These are phyloP conservation scores for Rotaria magnacalcarata DNA, from an alignment of 2,888 invertebrate genomes.

Conservation along the genomic window DNA sequence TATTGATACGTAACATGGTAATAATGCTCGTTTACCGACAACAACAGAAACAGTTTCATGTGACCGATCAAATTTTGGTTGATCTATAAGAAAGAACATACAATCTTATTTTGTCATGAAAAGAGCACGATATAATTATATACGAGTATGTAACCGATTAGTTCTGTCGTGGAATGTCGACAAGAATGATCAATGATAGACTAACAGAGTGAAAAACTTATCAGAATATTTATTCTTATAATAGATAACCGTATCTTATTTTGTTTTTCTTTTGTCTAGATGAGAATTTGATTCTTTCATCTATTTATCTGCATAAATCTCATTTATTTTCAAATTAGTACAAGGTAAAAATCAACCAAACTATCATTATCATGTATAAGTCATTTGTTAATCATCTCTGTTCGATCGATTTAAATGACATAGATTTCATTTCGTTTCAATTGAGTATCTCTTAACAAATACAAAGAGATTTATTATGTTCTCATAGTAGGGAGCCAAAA, in stretches of 20 bases:
- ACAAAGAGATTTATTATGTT: constrained; percentile 9
- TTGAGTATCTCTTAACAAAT: constrained; percentile 9
- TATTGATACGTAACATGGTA: constrained; percentile 29
- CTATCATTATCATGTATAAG: neutral
- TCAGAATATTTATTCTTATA: neutral
- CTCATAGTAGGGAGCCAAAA: neutral
- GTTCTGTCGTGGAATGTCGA: constrained; percentile 18
- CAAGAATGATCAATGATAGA: neutral
- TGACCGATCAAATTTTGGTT: constrained; percentile 24
- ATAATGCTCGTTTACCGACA: constrained; percentile 16
- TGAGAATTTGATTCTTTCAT: constrained; percentile 3
- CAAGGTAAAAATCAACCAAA: neutral
- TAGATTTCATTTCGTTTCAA: neutral
- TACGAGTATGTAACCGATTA: neutral
- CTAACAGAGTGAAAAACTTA: neutral
- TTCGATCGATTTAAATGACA: neutral
- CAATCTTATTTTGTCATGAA: constrained; percentile 4
- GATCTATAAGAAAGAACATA: neutral
- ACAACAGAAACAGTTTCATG: constrained; percentile 20
- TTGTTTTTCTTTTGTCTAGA: neutral
- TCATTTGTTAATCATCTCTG: neutral
- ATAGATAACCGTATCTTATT: neutral
- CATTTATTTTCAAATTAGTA: constrained; percentile 19
- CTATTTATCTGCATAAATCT: neutral
- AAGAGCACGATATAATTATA: constrained; percentile 22